These are phyloP conservation scores for Theristicus caerulescens DNA, from an alignment of 2,113 vertebrate genomes.

Conservation along the genomic window DNA sequence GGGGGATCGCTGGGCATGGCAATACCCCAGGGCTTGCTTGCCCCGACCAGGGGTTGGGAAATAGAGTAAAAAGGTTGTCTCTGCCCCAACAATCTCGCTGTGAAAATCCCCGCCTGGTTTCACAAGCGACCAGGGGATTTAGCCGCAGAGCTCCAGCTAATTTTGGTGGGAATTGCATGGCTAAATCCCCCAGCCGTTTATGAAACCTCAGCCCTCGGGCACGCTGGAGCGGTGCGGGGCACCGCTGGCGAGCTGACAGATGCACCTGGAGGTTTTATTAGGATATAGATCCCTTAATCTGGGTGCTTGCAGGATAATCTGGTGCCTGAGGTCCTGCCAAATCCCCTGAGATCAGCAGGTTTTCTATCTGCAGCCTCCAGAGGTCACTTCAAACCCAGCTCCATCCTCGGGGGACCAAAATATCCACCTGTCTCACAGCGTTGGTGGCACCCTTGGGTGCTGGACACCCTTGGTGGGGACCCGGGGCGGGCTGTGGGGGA, in stretches of 20 bases:
- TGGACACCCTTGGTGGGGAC: fast-evolving
- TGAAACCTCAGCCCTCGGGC: background rate
- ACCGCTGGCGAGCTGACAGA: background rate
- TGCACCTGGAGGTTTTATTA: background rate
- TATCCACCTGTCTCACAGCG: fast-evolving
- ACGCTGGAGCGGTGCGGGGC: background rate
- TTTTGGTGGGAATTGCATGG: background rate
- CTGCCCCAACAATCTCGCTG: fast-evolving
- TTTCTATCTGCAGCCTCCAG: background rate
- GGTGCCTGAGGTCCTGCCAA: background rate
- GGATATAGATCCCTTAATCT: constrained; percentile 24
- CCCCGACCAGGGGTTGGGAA: background rate
- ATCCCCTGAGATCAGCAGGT: constrained; percentile 22
- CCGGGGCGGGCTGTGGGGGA: background rate
- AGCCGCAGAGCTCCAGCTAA: background rate
- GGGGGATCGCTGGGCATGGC: fast-evolving
- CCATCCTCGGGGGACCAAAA: background rate
- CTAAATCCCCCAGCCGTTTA: background rate
- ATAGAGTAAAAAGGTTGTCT: background rate
- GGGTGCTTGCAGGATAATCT: constrained; percentile 9
- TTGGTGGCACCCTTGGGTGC: background rate
- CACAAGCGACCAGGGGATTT: background rate
- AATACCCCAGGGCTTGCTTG: fast-evolving
- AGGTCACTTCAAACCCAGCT: constrained; percentile 24
- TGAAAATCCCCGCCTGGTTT: background rate